Conservation (phyloP, 2,113 vertebrate genomes). For the Phalacrocorax pelagicus region DNA sequence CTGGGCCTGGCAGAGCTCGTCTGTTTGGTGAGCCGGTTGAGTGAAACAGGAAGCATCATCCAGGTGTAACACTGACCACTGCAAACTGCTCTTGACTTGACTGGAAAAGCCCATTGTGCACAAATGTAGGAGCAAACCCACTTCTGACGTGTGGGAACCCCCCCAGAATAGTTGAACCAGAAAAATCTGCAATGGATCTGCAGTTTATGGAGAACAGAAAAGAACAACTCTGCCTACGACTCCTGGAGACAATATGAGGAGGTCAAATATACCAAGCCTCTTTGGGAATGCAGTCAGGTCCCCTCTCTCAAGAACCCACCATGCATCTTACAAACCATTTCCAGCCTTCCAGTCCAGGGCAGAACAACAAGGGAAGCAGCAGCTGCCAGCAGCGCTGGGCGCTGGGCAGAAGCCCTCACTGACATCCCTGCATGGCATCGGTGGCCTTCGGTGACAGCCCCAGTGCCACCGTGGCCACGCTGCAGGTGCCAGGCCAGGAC, state of each 20-base stretch:
- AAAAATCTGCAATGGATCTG: background rate
- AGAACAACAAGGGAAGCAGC: background rate
- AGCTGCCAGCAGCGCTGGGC: background rate
- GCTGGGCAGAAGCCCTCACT: background rate
- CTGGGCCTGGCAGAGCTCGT: background rate
- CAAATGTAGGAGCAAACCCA: background rate
- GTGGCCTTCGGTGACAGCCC: background rate
- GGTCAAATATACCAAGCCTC: background rate
- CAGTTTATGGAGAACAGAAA: background rate
- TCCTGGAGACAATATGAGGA: background rate
- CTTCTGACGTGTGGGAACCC: background rate
- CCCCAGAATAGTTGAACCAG: background rate
- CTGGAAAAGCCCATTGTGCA: background rate
- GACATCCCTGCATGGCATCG: background rate
- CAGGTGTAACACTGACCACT: background rate
- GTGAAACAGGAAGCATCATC: too few species aligned
- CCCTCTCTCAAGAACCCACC: background rate
- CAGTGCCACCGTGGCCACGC: background rate
- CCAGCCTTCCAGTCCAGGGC: background rate
- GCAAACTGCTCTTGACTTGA: background rate
- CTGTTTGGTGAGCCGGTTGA: rapidly evolving
- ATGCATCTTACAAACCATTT: background rate
- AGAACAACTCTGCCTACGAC: background rate
- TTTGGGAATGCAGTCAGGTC: background rate
- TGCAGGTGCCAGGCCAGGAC: background rate